Conservation (phyloP, 2,888 invertebrate species). For the Dascillus cervinus region DNA sequence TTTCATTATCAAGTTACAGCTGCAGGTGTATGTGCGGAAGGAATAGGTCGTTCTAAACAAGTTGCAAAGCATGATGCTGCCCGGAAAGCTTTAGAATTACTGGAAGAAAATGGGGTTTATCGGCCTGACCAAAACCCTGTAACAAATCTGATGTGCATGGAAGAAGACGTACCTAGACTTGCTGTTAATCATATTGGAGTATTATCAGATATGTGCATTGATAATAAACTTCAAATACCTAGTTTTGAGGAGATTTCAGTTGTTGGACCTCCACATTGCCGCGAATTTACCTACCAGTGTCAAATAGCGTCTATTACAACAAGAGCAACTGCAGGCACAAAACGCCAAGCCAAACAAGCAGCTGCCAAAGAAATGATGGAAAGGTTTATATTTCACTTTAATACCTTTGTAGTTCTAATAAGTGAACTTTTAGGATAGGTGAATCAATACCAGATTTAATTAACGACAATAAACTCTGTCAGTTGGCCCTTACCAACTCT, state of each 20-base stretch:
- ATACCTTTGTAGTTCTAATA: too few relatives aligned
- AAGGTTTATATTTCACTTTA: slow-evolving; percentile 21
- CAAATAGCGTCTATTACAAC: slow-evolving; percentile 48
- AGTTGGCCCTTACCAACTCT: too few relatives aligned
- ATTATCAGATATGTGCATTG: slow-evolving; percentile 42
- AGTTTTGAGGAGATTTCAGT: slow-evolving; percentile 51
- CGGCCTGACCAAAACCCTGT: slow-evolving; percentile 23
- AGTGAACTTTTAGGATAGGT: too few relatives aligned
- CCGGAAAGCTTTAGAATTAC: slow-evolving; percentile 40
- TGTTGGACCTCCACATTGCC: slow-evolving; percentile 59
- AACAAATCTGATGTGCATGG: too few relatives aligned
- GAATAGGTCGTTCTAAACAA: slow-evolving; percentile 43
- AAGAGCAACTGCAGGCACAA: slow-evolving; percentile 51
- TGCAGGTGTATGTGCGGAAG: slow-evolving; percentile 32
- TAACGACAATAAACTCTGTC: too few relatives aligned
- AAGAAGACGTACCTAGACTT: too few relatives aligned
- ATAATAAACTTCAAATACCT: slow-evolving; percentile 45
- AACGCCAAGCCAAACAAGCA: slow-evolving; percentile 57
- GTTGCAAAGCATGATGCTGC: slow-evolving; percentile 57
- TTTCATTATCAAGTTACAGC: slow-evolving; percentile 43
- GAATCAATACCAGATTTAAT: too few relatives aligned
- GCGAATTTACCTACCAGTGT: slow-evolving; percentile 54
- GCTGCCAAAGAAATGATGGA: slow-evolving; percentile 47
- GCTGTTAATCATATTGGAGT: slow-evolving; percentile 24
- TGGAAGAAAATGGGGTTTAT: slow-evolving; percentile 36